A percentile compares a stretch with the other conserved stretches of the same genome.
These are phyloP conservation scores for Megaustenia siamemsis DNA, from an alignment of 2,888 invertebrate genomes.

Conservation along the genomic window DNA sequence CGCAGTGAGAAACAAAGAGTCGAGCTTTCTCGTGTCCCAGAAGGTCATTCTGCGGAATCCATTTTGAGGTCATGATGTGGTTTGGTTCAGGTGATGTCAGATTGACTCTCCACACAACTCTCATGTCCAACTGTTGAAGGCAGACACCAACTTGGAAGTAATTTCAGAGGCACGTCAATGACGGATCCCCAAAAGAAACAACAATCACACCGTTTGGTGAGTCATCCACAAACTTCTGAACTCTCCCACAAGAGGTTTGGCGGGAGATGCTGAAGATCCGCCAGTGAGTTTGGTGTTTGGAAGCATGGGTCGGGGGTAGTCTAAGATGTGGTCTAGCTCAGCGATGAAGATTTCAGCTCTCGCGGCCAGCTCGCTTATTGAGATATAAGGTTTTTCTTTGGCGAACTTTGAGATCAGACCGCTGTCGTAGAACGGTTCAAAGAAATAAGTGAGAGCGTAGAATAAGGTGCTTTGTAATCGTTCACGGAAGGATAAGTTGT, in stretches of 20 bases:
- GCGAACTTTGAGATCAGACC: constrained; percentile 55
- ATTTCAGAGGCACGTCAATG: constrained; percentile 44
- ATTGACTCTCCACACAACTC: constrained; percentile 50
- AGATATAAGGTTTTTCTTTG: constrained; percentile 54
- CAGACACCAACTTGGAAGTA: constrained; percentile 48
- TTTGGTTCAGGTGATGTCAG: constrained; percentile 48
- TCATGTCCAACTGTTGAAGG: too few species aligned
- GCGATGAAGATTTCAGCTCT: constrained; percentile 54
- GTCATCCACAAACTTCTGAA: constrained; percentile 54
- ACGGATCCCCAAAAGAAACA: constrained; percentile 62
- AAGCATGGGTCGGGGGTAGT: constrained; percentile 59
- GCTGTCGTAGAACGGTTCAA: constrained; percentile 49
- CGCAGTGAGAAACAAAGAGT: constrained; percentile 68
- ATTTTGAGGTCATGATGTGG: constrained; percentile 57
- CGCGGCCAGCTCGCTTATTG: constrained; percentile 45
- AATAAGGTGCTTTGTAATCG: constrained; percentile 40
- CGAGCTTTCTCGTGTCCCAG: constrained; percentile 62
- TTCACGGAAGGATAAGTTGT: constrained; percentile 48
- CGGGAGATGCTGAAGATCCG: constrained; percentile 59
- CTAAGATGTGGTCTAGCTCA: constrained; percentile 60
- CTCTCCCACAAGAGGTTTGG: constrained; percentile 55
- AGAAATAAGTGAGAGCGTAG: constrained; percentile 19
- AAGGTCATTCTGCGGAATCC: constrained; percentile 68
- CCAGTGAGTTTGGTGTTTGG: constrained; percentile 61
- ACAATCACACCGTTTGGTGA: constrained; percentile 57